Conservation (phyloP, 2,888 invertebrate species). For the Isotomurus palustris region DNA sequence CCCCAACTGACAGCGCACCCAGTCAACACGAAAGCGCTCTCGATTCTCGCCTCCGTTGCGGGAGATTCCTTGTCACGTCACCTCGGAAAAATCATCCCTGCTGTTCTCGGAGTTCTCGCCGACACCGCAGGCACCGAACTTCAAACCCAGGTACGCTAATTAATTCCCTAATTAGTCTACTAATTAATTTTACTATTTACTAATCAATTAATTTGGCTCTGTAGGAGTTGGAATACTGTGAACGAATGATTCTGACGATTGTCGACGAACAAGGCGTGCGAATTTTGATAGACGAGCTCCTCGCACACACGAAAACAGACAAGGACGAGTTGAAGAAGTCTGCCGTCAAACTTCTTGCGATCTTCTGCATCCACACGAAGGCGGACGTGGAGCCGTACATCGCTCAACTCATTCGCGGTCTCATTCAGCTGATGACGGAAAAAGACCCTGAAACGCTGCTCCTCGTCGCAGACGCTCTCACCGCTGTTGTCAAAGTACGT, state of each 20-base stretch:
- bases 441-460: constrained; percentile 72
- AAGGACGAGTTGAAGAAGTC: constrained; percentile 66
- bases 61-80: constrained; percentile 88
- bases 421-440: constrained; percentile 79
- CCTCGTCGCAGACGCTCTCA: constrained; percentile 86
- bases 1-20: constrained; percentile 86
- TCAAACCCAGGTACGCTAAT: constrained; percentile 15
- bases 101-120: constrained; percentile 59
- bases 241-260: constrained; percentile 86
- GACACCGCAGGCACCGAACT: constrained; percentile 22
- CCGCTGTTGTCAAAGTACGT: constrained; percentile 70
- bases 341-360: constrained; percentile 79
- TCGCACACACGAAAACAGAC: constrained; percentile 67
- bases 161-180: background rate
- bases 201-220: background rate
- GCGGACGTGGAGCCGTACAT: constrained; percentile 83
- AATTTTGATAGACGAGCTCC: constrained; percentile 78
- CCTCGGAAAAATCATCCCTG: constrained; percentile 85
- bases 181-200: background rate
- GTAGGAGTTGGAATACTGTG: constrained; percentile 82
- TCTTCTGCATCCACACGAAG: constrained; percentile 83
- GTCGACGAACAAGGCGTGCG: constrained; percentile 80
- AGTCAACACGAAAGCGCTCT: constrained; percentile 87
- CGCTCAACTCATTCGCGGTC: constrained; percentile 78
- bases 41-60: constrained; percentile 89